phyloP scores from a whole-genome alignment of 2,888 invertebrate genomes.

The Bibio marci region DNA sequence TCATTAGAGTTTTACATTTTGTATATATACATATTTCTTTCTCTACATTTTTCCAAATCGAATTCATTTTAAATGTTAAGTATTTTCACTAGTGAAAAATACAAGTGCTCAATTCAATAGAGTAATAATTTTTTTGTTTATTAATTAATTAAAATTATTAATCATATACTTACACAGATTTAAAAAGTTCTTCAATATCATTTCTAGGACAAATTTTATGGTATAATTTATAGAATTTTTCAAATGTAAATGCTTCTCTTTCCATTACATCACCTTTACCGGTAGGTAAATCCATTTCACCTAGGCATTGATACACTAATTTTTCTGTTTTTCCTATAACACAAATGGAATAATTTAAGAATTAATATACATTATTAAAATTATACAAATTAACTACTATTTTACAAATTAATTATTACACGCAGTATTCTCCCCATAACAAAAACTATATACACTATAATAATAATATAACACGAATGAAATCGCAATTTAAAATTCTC shows the following conservation, averaged over 20 bases:
- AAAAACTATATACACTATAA: not conserved
- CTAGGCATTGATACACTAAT: constrained; percentile 89
- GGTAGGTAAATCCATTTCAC: constrained; percentile 82
- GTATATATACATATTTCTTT: too few species aligned
- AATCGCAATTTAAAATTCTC: too few species aligned
- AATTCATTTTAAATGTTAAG: too few species aligned
- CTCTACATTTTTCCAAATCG: too few species aligned
- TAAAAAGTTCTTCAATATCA: constrained; percentile 95
- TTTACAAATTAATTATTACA: not conserved
- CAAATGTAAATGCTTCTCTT: constrained; percentile 87
- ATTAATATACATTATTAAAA: too few species aligned
- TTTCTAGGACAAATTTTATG: constrained; percentile 98
- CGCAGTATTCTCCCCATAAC: not conserved
- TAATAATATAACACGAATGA: too few species aligned
- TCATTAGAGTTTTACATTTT: too few species aligned
- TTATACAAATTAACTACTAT: too few species aligned
- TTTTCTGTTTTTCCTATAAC: constrained; percentile 75
- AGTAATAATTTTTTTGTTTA: too few species aligned
- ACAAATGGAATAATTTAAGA: too few species aligned
- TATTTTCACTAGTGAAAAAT: not conserved
- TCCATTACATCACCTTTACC: constrained; percentile 95
- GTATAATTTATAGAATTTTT: constrained; percentile 95
- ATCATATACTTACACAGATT: constrained; percentile 64
- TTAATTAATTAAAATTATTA: not conserved
- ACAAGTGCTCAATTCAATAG: not conserved